A percentile compares a stretch with the other conserved stretches of the same genome.
phyloP scores from a whole-genome alignment of 2,797 vertebrate genomes.

The Garrulus glandarius region DNA sequence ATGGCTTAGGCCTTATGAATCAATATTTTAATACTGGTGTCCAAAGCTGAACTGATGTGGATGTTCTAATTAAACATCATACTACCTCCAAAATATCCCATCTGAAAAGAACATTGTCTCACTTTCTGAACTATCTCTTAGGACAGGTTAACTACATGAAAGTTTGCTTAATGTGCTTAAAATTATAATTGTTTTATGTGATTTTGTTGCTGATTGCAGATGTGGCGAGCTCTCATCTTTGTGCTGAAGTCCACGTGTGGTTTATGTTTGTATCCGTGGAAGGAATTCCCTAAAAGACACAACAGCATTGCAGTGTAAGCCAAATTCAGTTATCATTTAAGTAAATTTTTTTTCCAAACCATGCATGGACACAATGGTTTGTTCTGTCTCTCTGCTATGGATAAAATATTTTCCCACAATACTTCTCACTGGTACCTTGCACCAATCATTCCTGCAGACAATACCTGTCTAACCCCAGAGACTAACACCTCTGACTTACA shows the following conservation, averaged over 20 bases:
- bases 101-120: background rate
- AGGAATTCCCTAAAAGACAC: background rate
- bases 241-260: background rate
- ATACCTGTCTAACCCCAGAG: background rate
- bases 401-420: background rate
- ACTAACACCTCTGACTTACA: background rate
- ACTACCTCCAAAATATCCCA: background rate
- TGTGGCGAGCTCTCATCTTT: background rate
- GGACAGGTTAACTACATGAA: background rate
- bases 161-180: background rate
- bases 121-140: background rate
- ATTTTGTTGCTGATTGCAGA: background rate
- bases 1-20: background rate
- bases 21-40: background rate
- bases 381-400: background rate
- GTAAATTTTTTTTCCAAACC: background rate
- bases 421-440: background rate
- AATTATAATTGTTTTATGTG: background rate
- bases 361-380: background rate
- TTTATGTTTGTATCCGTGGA: background rate
- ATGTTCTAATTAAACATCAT: background rate
- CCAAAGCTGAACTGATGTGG: background rate
- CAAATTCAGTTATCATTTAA: background rate
- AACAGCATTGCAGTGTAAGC: background rate
- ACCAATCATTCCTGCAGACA: background rate